Conservation (phyloP, 2,888 invertebrate species). For the Campopleginae sp. region DNA sequence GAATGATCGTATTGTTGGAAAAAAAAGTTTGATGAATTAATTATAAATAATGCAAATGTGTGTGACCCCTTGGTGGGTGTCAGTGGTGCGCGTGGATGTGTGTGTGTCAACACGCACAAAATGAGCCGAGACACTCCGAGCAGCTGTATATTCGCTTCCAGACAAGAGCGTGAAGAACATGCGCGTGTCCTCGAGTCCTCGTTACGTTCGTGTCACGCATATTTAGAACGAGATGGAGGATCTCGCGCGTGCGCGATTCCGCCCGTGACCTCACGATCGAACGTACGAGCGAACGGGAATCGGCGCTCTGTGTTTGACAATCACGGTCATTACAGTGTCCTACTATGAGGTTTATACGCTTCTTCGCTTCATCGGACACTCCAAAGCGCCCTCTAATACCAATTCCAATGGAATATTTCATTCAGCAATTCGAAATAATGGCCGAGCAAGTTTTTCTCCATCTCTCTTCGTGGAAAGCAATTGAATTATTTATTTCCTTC, state of each 20-base stretch:
- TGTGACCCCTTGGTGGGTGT: constrained; percentile 10
- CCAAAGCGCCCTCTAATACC: constrained; percentile 1
- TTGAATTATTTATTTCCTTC: not conserved
- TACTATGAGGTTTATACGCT: not conserved
- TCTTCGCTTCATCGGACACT: not conserved
- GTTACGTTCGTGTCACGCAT: constrained; percentile 75
- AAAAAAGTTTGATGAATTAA: constrained; percentile 16
- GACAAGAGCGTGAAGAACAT: constrained; percentile 36
- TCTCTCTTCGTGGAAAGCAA: not conserved
- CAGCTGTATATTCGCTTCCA: constrained; percentile 40
- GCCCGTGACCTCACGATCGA: constrained; percentile 57
- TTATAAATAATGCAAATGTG: constrained; percentile 25
- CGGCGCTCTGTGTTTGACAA: constrained; percentile 40
- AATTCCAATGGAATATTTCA: not conserved
- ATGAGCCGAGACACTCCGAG: constrained; percentile 33
- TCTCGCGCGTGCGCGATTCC: constrained; percentile 69
- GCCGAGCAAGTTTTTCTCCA: not conserved
- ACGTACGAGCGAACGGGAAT: constrained; percentile 28
- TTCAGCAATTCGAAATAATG: not conserved
- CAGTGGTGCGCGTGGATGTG: not conserved
- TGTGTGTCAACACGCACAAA: constrained; percentile 11
- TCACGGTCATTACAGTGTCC: constrained; percentile 35
- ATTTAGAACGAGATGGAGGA: constrained; percentile 72
- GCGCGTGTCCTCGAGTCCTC: constrained; percentile 70
- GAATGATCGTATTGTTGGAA: constrained; percentile 7